Evolutionary conservation across 2,888 invertebrate genomes (phyloP), one percentile per base, ranked within the genome.

Genomic region (Morpho helenor): DNA sequence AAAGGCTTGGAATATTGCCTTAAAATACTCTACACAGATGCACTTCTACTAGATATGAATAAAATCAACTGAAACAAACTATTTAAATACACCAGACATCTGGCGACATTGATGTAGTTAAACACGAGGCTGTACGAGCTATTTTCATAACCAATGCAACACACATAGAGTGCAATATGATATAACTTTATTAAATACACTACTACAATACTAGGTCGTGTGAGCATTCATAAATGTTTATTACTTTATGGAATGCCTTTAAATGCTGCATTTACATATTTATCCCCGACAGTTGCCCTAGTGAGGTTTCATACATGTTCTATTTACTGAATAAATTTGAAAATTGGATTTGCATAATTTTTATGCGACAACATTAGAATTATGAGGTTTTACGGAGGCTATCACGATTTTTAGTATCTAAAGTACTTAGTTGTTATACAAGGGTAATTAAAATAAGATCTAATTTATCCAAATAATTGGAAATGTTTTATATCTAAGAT

Each of bases 241-340:
- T 42, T 51, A 51, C 42, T 42, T 42, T 42, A 42, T 51, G 41
- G 42, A 42, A 51, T 41, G 50, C 22, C 42, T 42, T 51, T 51
- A 40, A 51, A 41, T 41, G 50, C 41, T 42, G 42, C 42, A 42
- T 42, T 42, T 41, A 51, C 42, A 51, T 51, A 41, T 51, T 41
- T 50, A 50, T 50, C 31, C 22, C 8, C 10, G 45, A 7, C 46
- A 46, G 46, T 46, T 8, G 10, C 46, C 10, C 46, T 16, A 46
- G 23, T 31, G 7, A n/a, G 16, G 16, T 31, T 48, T 48, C 31
- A 48, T 48, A 22, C 7, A 48, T 47, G 47, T 47, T 47, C 47
- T 23, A 47, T 47, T 47, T 47, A 47, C 10, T 47, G 8, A 47
- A 10, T 47, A 47, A 23, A 16, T 23, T 7, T 16, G 47, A 47